phyloP scores from a whole-genome alignment of 2,888 invertebrate genomes.

The Orthosia incerta region DNA sequence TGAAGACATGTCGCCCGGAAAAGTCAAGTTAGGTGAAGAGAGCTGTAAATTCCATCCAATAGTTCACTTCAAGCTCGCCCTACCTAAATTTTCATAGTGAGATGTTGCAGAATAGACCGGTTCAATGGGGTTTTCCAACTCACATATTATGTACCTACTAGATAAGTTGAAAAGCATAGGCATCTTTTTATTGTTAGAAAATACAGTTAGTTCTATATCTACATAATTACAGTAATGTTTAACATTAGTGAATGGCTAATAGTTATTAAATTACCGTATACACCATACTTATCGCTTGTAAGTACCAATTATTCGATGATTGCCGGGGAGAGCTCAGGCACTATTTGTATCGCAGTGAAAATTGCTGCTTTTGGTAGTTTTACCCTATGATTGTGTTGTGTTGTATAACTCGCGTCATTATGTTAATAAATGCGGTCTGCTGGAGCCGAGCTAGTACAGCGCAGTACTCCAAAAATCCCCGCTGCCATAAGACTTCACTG shows the following conservation, averaged over 20 bases:
- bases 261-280: slow-evolving; percentile 74
- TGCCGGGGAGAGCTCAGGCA: slow-evolving; percentile 55
- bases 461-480: too few species aligned
- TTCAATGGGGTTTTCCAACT: not conserved
- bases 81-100: too few species aligned
- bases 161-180: not conserved
- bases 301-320: slow-evolving; percentile 73
- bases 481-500: too few species aligned
- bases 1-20: too few species aligned
- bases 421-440: slow-evolving; percentile 61
- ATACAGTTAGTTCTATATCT: slow-evolving; percentile 55
- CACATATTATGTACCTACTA: not conserved
- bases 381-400: slow-evolving; percentile 70
- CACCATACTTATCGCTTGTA: slow-evolving; percentile 72
- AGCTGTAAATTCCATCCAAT: too few species aligned
- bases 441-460: slow-evolving; percentile 8
- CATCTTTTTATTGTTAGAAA: slow-evolving; percentile 14
- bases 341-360: slow-evolving; percentile 57
- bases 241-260: slow-evolving; percentile 67
- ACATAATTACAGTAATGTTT: slow-evolving; percentile 65
- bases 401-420: slow-evolving; percentile 70
- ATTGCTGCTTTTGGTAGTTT: slow-evolving; percentile 68
- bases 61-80: too few species aligned
- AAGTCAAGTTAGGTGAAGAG: too few species aligned
- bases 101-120: too few species aligned